phyloP scores from a whole-genome alignment of 2,113 vertebrate genomes.

The Pachycephala philippinensis region DNA sequence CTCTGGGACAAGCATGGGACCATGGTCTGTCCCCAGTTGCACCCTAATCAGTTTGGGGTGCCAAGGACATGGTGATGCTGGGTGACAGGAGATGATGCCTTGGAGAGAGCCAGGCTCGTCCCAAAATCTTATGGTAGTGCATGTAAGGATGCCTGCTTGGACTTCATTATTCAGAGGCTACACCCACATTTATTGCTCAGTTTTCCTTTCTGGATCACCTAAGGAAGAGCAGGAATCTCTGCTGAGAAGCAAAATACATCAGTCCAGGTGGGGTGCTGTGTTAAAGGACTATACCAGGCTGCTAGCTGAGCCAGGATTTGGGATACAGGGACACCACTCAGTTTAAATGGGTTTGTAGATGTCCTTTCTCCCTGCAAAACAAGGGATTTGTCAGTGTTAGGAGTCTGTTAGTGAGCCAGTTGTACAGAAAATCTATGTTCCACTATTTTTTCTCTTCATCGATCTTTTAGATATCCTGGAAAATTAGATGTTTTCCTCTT shows the following conservation, averaged over 20 bases:
- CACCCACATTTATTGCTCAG: accelerated
- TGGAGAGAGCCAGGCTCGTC: neutral
- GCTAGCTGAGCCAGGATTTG: neutral
- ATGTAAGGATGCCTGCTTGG: neutral
- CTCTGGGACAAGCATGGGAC: neutral
- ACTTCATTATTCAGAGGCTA: neutral
- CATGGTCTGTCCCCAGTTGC: neutral
- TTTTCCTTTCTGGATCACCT: neutral
- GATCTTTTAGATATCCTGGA: neutral
- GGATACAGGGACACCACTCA: neutral
- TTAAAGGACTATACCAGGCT: neutral
- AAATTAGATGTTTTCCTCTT: neutral
- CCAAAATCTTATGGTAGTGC: accelerated
- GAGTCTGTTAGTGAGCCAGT: neutral
- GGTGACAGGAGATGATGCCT: neutral
- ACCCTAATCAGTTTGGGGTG: neutral
- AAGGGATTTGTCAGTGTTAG: neutral
- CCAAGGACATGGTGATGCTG: neutral
- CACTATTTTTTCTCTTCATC: neutral
- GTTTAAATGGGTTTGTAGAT: neutral
- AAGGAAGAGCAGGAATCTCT: neutral
- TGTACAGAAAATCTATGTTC: neutral
- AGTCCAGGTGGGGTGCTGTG: accelerated
- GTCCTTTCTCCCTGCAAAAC: neutral
- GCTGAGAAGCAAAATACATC: neutral